These are phyloP conservation scores for Dryobotodes eremita DNA, from an alignment of 2,888 invertebrate genomes.

Conservation along the genomic window DNA sequence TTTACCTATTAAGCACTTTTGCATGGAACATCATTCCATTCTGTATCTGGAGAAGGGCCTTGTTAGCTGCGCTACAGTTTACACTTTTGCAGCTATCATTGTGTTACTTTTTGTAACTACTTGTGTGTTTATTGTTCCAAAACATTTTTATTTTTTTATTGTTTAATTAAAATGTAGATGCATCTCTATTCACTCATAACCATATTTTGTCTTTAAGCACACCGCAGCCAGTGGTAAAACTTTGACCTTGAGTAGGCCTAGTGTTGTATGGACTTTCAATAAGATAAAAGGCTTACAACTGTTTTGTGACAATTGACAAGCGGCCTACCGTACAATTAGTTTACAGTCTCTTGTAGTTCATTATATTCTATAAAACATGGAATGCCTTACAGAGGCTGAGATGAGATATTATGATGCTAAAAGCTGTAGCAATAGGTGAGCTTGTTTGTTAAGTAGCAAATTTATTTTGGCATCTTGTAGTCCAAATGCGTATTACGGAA, in stretches of 20 bases:
- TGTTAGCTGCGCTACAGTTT: too few species aligned
- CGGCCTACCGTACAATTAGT: not conserved
- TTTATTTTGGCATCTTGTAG: not conserved
- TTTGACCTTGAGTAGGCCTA: not conserved
- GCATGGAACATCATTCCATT: too few species aligned
- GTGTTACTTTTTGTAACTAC: too few species aligned
- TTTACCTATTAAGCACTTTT: too few species aligned
- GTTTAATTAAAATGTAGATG: too few species aligned
- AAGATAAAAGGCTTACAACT: too few species aligned
- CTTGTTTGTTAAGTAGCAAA: not conserved
- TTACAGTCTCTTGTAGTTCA: not conserved
- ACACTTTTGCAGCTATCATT: too few species aligned
- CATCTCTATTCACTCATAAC: too few species aligned
- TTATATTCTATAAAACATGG: not conserved
- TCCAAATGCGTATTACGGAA: not conserved
- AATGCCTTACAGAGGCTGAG: not conserved
- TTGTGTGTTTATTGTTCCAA: too few species aligned
- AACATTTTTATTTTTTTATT: too few species aligned
- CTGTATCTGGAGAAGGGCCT: too few species aligned
- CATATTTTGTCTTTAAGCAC: not conserved
- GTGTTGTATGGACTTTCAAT: not conserved
- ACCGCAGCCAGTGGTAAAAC: not conserved
- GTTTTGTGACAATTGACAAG: not conserved
- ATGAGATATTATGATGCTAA: not conserved
- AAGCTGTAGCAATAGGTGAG: not conserved